Evolutionary conservation across 2,113 vertebrate species (phyloP), one percentile per base, ranked within the genome.

Genomic region (Uropsilus gracilis): DNA sequence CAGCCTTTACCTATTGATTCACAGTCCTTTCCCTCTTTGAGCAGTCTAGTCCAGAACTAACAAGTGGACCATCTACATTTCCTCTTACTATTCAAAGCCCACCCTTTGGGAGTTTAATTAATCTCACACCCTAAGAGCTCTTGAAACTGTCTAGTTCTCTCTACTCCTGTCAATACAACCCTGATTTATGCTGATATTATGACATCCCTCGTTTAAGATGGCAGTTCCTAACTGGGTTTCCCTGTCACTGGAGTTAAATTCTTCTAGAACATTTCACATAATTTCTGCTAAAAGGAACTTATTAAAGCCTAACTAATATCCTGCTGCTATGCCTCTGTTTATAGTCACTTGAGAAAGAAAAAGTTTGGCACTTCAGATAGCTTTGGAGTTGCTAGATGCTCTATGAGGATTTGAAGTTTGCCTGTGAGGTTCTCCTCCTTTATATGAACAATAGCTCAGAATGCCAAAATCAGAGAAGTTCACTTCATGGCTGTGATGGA

Each of bases 21-120:
- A 57, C 20, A 66, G 82, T 85, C 7, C 20, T 83, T 68, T 80
- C 24, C 5, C n/a, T 64, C 12, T 75, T 86, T n/a, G 7, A 16
- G 46, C 44, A 91, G 30, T 39, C 57, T 87, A 57, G 50, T 50
- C 16, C 34, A 69, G 14, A 73, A 86, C 48, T 18, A 13, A 83
- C 68, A 86, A 72, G 24, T 83, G n/a, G 30, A 11, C 61, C 71
- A 84, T 46, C 22, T 71, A 59, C 42, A 69, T 28, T 64, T 95
- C 93, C 69, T 26, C 39, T 42, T 73, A 55, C 18, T 20, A 10
- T 75, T 89, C 59, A 50, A 89, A 39, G 39, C 84, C 57, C 8
- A 53, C 9, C 8, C 34, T 73, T 90, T 90, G 73, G 73, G 66
- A 89, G 20, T 89, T 69, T 68, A 86, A 63, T 92, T 89, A 84